Evolutionary conservation across 2,888 invertebrate genomes (phyloP), one percentile per base, ranked within the genome.

Genomic region (Andrena flavipes): DNA sequence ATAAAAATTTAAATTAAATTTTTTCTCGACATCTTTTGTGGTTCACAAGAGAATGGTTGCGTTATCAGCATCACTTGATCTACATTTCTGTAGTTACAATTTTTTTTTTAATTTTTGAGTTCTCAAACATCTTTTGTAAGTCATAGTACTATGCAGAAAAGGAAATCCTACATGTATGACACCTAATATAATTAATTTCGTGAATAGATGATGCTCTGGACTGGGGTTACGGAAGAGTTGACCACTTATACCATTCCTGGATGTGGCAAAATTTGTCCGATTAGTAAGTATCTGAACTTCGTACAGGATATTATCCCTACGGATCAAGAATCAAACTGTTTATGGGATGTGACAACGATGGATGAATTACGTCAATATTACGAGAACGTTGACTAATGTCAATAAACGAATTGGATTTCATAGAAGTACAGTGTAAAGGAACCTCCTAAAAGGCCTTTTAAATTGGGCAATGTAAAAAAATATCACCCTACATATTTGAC

Each of bases 131-230:
- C 13, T 65, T 49, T 10, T n/a, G 3, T 26, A 13, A 60, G 1
- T 7, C 7, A 33, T 23, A n/a, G 0, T 10, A 2, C 54, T 54
- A 20, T 8, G 54, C 10, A 26, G 10, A 54, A 23, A 10, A 54
- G 23, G 8, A n/a, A n/a, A 49, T 51, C 23, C 13, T 29, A n/a
- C 16, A 60, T 16, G 13, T n/a, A 42, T 33, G 4, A 7, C 2
- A 8, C 7, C 6, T 73, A 49, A 56, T 20, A n/a, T 23, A 16
- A 16, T 62, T 7, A 35, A 33, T 4, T 72, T 64, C 54, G 3
- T 62, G 3, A 2, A 59, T 16, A 87, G 87, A 70, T 87, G 26
- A 16, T 62, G 1, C 16, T 67, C 2, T 87, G 83, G 85, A 76
- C 64, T 20, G 87, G 85, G 0, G 13, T 20, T 7, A 69, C 70